Evolutionary conservation across 2,888 invertebrate genomes (phyloP).

Genomic region (Caenorhabditis uteleia): DNA sequence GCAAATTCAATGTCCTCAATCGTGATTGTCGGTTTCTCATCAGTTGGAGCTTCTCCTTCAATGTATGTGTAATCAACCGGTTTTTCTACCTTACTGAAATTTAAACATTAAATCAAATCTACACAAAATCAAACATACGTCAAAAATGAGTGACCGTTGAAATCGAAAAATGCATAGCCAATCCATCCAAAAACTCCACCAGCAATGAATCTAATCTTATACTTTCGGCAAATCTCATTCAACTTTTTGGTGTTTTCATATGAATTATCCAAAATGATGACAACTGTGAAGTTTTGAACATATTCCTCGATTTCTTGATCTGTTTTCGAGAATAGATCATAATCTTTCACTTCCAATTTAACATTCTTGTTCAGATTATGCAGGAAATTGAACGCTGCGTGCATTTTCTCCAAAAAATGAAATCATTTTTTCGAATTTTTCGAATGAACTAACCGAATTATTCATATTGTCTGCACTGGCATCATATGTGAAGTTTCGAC

Average conservation of each 20-base stretch:
- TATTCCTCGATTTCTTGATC: no score
- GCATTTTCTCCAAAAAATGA: no score
- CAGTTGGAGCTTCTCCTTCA: not conserved
- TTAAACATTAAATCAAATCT: not conserved
- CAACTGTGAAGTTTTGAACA: constrained; percentile 78
- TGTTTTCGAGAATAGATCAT: no score
- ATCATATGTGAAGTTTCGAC: constrained; percentile 17
- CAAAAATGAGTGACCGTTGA: constrained; percentile 79
- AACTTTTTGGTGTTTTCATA: constrained; percentile 72
- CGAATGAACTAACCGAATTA: constrained; percentile 4
- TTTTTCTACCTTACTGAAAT: not conserved
- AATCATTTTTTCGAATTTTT: not conserved
- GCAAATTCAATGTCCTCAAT: constrained; percentile 18
- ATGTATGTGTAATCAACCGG: not conserved
- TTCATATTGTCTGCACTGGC: constrained; percentile 18
- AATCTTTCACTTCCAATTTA: no score
- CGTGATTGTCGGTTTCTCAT: constrained; percentile 4
- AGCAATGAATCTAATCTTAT: constrained; percentile 79
- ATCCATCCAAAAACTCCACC: constrained; percentile 87
- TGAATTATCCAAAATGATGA: constrained; percentile 81
- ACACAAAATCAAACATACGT: constrained; percentile 72
- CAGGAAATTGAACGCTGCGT: no score
- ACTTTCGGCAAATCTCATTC: constrained; percentile 55
- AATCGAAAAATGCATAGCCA: constrained; percentile 88
- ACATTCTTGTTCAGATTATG: no score